These are phyloP conservation scores for Falco concolor DNA, from an alignment of 2,797 vertebrate species.

Conservation along the genomic window DNA sequence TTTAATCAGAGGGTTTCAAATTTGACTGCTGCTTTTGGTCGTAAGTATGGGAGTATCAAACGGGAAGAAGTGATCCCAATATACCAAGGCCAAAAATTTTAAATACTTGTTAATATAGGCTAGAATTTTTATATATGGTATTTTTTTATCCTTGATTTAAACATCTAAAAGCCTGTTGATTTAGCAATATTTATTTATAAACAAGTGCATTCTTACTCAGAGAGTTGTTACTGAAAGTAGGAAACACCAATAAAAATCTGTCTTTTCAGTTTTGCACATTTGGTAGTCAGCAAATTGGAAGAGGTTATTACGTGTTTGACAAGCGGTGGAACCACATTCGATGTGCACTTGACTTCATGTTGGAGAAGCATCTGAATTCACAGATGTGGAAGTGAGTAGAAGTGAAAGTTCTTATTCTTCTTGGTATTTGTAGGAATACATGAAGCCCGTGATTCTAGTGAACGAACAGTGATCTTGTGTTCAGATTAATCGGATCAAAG, in stretches of 20 bases:
- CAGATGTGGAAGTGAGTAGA: slow-evolving; percentile 97
- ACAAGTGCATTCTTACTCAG: neutral
- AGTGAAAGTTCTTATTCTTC: neutral
- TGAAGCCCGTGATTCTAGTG: neutral
- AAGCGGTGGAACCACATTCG: slow-evolving; percentile 93
- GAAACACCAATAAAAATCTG: neutral
- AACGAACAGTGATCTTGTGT: neutral
- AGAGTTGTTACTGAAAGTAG: neutral
- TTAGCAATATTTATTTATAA: neutral
- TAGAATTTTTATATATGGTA: too few species aligned
- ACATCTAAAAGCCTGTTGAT: neutral
- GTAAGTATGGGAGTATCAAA: neutral
- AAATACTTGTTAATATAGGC: neutral
- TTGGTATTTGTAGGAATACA: neutral
- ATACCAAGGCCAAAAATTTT: neutral
- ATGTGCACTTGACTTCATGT: slow-evolving; percentile 90
- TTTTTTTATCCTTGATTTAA: neutral
- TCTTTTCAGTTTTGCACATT: slow-evolving; percentile 92
- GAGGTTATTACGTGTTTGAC: slow-evolving; percentile 93
- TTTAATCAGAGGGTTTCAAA: neutral
- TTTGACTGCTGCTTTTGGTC: neutral
- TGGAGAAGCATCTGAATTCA: slow-evolving; percentile 96
- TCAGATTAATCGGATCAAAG: neutral
- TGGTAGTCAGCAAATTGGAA: slow-evolving; percentile 93
- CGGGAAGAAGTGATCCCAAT: neutral